Conservation (phyloP, 2,888 invertebrate genomes). For the Laothoe populi region DNA sequence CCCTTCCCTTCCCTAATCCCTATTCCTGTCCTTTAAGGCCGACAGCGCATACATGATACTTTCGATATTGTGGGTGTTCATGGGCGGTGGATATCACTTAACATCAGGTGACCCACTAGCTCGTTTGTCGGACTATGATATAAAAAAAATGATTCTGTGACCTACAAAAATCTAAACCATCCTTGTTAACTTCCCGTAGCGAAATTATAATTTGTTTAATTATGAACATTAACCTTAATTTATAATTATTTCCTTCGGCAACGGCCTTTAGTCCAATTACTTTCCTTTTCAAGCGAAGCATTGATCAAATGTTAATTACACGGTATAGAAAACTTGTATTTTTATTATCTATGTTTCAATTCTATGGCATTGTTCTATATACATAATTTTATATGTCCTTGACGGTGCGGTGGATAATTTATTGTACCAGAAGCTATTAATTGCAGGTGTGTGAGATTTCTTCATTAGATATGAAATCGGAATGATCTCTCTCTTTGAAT, state of each 20-base stretch:
- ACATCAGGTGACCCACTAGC: no score
- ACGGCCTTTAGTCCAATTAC: constrained; percentile 15
- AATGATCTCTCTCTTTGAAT: neutral
- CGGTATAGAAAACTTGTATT: constrained; percentile 1
- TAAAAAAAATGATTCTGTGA: neutral
- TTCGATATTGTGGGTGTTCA: no score
- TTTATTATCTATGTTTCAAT: constrained; percentile 1
- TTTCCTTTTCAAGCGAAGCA: constrained; percentile 10
- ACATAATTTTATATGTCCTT: constrained; percentile 18
- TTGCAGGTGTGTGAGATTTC: neutral
- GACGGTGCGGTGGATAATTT: neutral
- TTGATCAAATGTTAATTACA: constrained; percentile 11
- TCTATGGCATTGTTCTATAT: constrained; percentile 17
- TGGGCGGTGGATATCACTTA: no score
- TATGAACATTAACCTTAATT: constrained; percentile 28
- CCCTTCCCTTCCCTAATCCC: no score
- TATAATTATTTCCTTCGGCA: constrained; percentile 28
- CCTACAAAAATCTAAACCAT: constrained; percentile 25
- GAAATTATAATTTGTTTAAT: constrained; percentile 26
- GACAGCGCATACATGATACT: no score
- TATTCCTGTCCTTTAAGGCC: no score
- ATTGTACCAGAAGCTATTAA: neutral
- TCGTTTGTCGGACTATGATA: no score
- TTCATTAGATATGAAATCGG: no score
- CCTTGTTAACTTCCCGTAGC: constrained; percentile 29